Evolutionary conservation across 2,797 vertebrate species (phyloP), one percentile per base, ranked within the genome.

Genomic region (Molossus molossus): DNA sequence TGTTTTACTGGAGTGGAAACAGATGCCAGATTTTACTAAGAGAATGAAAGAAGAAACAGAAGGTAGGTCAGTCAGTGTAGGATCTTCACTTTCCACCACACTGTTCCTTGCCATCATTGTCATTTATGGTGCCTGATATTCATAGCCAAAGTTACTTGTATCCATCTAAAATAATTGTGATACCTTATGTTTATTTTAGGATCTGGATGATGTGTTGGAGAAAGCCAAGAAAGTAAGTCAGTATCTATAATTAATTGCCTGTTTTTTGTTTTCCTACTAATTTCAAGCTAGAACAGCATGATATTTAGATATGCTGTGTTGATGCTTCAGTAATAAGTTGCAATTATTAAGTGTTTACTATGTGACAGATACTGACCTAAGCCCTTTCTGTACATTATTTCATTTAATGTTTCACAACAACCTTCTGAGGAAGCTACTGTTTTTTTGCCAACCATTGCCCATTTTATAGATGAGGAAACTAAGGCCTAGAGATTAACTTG

Each of bases 131-230:
- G 5, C 53, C 45, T 89, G 72, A 53, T 48, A 9, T 10, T 29
- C 9, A 23, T 37, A 72, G 50, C 67, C 33, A 50, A 20, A 69
- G n/a, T 73, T 81, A 50, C 57, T 13, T 69, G n/a, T n/a, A 67
- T 14, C 73, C 29, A 29, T 75, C 80, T 58, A 75, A 91, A 93
- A 40, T 94, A 87, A 95, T 29, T 55, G n/a, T 70, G 37, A 67
- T 83, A 33, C 12, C 18, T 89, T 96, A 21, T 64, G n/a, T 69
- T 72, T 96, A 8, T 96, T 97, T 96, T 97, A 99, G 99, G 99
- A 99, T 96, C 97, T 99, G 86, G 99, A 99, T 40, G 98, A 98
- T 77, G 99, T 99, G 87, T 97, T 99, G 82, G 98, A 98, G 53
- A 98, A 97, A 94, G 98, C 99, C 53, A 99, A 98, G 97, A 98